Evolutionary conservation across 2,888 invertebrate species (phyloP).

Genomic region (Drosophila acutilabella): DNA sequence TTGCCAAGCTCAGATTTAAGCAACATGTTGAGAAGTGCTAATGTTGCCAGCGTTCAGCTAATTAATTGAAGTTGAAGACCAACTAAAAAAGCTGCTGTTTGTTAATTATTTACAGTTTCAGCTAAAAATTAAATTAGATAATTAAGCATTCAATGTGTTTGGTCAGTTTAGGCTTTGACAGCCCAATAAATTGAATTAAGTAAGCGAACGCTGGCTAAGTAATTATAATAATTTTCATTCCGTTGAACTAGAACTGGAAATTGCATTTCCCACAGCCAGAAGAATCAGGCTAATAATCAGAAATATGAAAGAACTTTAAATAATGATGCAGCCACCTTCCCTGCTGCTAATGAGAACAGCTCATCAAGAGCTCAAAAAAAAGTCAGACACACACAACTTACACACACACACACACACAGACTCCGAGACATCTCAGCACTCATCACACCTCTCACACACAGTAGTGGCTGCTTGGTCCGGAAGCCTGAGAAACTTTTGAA

Average conservation of each 20-base stretch:
- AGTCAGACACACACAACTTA: slow-evolving; percentile 16
- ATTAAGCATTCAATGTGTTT: background rate
- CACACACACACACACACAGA: slow-evolving; percentile 18
- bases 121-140: background rate
- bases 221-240: background rate
- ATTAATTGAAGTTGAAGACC: background rate
- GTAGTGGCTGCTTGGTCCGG: slow-evolving; percentile 33
- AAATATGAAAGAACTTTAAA: slow-evolving; percentile 64
- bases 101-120: background rate
- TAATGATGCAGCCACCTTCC: slow-evolving; percentile 18
- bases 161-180: background rate
- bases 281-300: slow-evolving; percentile 73
- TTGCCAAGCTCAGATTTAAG: slow-evolving; percentile 26
- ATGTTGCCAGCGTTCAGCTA: slow-evolving; percentile 20
- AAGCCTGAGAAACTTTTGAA: slow-evolving; percentile 78
- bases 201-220: background rate
- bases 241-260: slow-evolving; percentile 6
- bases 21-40: slow-evolving; percentile 39
- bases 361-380: slow-evolving; percentile 22
- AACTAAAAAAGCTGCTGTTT: background rate
- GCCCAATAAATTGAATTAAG: background rate
- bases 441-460: slow-evolving; percentile 20
- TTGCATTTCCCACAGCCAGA: slow-evolving; percentile 61
- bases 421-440: background rate
- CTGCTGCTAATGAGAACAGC: slow-evolving; percentile 70